These are phyloP conservation scores for Dynastes hyllus DNA, from an alignment of 2,888 invertebrate genomes.

Conservation along the genomic window DNA sequence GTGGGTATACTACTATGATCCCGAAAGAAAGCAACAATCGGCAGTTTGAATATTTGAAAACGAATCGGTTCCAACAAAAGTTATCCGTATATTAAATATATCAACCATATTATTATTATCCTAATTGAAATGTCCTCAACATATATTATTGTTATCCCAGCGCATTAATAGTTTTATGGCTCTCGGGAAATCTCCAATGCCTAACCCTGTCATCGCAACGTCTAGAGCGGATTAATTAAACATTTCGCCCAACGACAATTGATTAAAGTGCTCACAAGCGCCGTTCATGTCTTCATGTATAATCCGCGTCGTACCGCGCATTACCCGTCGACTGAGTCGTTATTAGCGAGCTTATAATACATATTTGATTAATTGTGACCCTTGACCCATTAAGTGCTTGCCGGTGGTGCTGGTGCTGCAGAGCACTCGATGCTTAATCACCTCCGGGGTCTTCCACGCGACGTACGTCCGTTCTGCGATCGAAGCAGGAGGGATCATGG, in stretches of 20 bases:
- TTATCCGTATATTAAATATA: no score
- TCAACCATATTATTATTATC: no score
- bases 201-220: background rate
- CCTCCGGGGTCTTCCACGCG: background rate
- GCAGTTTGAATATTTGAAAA: no score
- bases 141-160: no score
- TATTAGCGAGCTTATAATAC: constrained; percentile 10
- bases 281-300: background rate
- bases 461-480: no score
- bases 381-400: constrained; percentile 11
- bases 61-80: no score
- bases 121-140: no score
- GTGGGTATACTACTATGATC: no score
- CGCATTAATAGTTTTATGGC: no score
- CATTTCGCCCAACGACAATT: background rate
- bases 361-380: constrained; percentile 24
- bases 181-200: no score
- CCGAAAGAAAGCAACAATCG: no score
- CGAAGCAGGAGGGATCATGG: no score
- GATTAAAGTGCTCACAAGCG: constrained; percentile 5
- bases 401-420: background rate
- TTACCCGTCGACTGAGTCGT: background rate
- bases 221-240: constrained; percentile 2
- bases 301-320: background rate
- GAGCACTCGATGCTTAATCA: background rate